Conservation (phyloP, 2,888 invertebrate species). For the Scaptomyza caliginosa region DNA sequence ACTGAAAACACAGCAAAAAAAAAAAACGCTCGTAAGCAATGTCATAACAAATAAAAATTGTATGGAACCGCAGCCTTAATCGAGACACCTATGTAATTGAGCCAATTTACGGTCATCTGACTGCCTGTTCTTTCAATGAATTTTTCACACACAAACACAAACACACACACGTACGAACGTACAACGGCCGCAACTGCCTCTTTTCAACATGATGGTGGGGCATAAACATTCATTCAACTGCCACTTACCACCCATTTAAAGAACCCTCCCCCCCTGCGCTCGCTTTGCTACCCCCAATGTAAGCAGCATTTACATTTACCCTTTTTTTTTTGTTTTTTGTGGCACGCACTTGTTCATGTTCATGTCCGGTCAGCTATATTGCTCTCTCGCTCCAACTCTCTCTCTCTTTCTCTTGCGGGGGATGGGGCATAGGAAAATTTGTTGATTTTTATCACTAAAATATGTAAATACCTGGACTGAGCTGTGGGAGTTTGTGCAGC, state of each 20-base stretch:
- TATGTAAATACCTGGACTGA: conserved; percentile 73
- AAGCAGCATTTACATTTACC: conserved; percentile 11
- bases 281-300: background rate
- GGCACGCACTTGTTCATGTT: conserved; percentile 51
- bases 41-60: background rate
- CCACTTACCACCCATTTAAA: conserved; percentile 20
- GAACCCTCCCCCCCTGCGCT: background rate
- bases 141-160: background rate
- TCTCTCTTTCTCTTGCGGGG: background rate
- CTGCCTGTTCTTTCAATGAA: conserved; percentile 6
- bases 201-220: conserved; percentile 15
- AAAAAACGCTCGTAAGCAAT: background rate
- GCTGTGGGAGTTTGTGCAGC: conserved; percentile 77
- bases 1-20: too few species aligned
- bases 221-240: background rate
- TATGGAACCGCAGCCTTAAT: background rate
- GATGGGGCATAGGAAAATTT: conserved; percentile 45
- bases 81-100: conserved; percentile 1
- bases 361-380: conserved; percentile 39
- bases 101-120: background rate
- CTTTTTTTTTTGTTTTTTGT: conserved; percentile 8
- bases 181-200: background rate
- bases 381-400: background rate
- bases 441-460: conserved; percentile 80
- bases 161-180: background rate